phyloP scores from a whole-genome alignment of 1,140 invertebrate species.

The Eumeta japonica region DNA sequence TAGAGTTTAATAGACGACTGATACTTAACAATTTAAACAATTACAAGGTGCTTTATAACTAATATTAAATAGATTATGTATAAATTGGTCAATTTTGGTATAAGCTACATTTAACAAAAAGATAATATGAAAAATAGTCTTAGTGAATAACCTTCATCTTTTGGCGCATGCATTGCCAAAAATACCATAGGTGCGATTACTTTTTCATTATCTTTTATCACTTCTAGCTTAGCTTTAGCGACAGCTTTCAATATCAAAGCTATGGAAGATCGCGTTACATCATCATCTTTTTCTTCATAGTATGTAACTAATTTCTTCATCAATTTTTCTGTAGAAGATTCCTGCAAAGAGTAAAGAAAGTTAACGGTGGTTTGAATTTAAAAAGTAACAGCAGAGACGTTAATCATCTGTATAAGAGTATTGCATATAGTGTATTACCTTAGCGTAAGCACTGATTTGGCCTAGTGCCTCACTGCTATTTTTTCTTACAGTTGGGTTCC shows the following conservation, averaged over 20 bases:
- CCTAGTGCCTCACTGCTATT: constrained; percentile 81
- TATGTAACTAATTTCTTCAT: constrained; percentile 77
- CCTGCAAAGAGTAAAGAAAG: constrained; percentile 37
- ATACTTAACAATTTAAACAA: too few species aligned
- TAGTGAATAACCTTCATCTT: constrained; percentile 60
- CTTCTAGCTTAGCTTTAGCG: constrained; percentile 78
- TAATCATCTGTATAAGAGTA: too few species aligned
- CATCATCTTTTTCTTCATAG: constrained; percentile 71
- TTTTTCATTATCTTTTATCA: constrained; percentile 77
- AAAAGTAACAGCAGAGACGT: too few species aligned
- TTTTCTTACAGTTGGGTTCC: constrained; percentile 80
- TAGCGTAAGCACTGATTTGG: constrained; percentile 82
- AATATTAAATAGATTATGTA: too few species aligned
- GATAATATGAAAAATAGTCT: too few species aligned
- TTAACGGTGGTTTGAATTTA: too few species aligned
- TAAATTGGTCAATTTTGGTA: too few species aligned
- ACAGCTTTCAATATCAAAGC: constrained; percentile 79
- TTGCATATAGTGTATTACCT: too few species aligned
- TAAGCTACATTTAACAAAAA: too few species aligned
- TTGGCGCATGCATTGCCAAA: constrained; percentile 84
- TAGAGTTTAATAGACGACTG: constrained; percentile 2
- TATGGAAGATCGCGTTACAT: constrained; percentile 70
- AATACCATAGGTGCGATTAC: constrained; percentile 81
- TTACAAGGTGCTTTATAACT: too few species aligned
- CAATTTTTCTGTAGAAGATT: constrained; percentile 82